Conservation (phyloP, 2,888 invertebrate species). For the Coleophora deauratella region DNA sequence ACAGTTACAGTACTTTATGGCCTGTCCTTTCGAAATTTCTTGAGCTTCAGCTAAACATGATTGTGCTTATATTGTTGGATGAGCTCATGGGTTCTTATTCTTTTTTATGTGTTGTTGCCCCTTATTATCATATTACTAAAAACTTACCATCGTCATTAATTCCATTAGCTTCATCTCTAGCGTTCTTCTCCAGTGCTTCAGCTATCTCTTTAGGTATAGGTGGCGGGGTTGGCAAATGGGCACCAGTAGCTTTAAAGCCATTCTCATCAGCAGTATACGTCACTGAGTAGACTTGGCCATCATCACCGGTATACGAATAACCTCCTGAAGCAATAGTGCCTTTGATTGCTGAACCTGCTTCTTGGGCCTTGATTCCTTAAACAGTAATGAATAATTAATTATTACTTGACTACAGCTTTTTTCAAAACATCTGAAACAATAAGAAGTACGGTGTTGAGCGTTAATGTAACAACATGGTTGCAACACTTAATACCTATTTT, state of each 20-base stretch:
- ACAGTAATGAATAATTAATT: slow-evolving; percentile 4
- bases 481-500: too few species aligned
- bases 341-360: slow-evolving; percentile 43
- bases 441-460: too few species aligned
- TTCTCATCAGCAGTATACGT: slow-evolving; percentile 74
- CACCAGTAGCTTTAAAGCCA: slow-evolving; percentile 71
- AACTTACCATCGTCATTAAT: slow-evolving; percentile 63
- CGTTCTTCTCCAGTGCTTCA: slow-evolving; percentile 61
- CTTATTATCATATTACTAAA: background rate
- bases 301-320: slow-evolving; percentile 74
- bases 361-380: slow-evolving; percentile 71
- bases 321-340: slow-evolving; percentile 61
- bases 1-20: too few species aligned
- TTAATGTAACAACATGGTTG: too few species aligned
- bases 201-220: slow-evolving; percentile 73
- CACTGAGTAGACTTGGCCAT: slow-evolving; percentile 70
- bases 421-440: slow-evolving; percentile 11
- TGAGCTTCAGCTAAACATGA: too few species aligned
- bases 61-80: too few species aligned
- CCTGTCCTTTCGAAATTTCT: too few species aligned
- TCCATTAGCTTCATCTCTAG: slow-evolving; percentile 64
- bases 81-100: too few species aligned
- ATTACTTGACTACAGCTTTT: background rate
- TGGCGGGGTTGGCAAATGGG: slow-evolving; percentile 73
- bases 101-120: too few species aligned